phyloP scores from a whole-genome alignment of 2,888 invertebrate genomes.

The Junonia oenone region DNA sequence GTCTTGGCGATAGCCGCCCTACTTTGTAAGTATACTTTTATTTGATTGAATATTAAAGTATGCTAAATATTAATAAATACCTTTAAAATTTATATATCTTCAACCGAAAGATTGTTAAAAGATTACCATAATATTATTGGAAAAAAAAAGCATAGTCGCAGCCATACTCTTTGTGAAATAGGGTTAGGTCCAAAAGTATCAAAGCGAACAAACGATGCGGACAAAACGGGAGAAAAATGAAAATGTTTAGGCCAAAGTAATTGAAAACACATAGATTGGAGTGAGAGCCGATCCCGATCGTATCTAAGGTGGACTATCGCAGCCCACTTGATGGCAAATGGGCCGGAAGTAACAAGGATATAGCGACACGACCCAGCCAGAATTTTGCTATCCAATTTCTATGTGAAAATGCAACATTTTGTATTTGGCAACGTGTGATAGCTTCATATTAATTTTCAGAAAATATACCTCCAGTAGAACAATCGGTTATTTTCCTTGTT shows the following conservation, averaged over 20 bases:
- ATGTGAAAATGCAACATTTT: slow-evolving; percentile 46
- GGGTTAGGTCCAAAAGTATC: slow-evolving; percentile 12
- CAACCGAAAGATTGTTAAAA: too few relatives aligned
- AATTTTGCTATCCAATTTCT: slow-evolving; percentile 58
- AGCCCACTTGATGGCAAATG: slow-evolving; percentile 72
- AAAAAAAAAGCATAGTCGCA: too few relatives aligned
- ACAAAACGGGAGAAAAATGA: slow-evolving; percentile 23
- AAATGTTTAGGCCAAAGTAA: slow-evolving; percentile 46
- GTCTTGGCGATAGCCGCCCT: too few relatives aligned
- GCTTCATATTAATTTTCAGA: slow-evolving; percentile 1
- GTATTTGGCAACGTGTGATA: slow-evolving; percentile 37
- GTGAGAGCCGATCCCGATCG: slow-evolving; percentile 50
- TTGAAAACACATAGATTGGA: slow-evolving; percentile 60
- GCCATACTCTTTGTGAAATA: slow-evolving; percentile 2
- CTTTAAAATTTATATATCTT: too few relatives aligned
- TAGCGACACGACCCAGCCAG: slow-evolving; percentile 54
- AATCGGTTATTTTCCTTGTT: too few relatives aligned
- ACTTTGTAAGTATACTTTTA: too few relatives aligned
- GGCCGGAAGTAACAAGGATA: slow-evolving; percentile 66
- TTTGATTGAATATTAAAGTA: too few relatives aligned
- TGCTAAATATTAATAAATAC: too few relatives aligned
- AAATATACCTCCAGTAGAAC: too few relatives aligned
- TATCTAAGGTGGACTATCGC: slow-evolving; percentile 73
- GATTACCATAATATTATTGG: too few relatives aligned
- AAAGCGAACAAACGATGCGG: slow-evolving; percentile 21